These are phyloP conservation scores for Syritta pipiens DNA, from an alignment of 2,888 invertebrate genomes.

Conservation along the genomic window DNA sequence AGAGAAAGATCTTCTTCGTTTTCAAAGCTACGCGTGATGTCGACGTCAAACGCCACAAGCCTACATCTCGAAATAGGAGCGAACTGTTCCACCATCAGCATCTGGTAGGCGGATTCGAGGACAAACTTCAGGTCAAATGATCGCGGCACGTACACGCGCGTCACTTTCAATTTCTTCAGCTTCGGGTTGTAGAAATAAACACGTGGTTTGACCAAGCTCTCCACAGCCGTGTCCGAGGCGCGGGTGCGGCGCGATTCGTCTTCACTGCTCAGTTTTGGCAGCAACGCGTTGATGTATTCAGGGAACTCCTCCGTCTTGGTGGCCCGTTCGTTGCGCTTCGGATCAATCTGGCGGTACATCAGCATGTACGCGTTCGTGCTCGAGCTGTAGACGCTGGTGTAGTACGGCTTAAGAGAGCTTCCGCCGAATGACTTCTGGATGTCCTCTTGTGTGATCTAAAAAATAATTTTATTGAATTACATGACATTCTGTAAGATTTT, in stretches of 20 bases:
- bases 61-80: conserved; percentile 85
- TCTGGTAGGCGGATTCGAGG: conserved; percentile 82
- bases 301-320: conserved; percentile 87
- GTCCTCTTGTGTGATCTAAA: conserved; percentile 88
- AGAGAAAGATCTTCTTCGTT: conserved; percentile 77
- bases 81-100: conserved; percentile 82
- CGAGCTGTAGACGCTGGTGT: conserved; percentile 87
- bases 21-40: conserved; percentile 85
- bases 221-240: conserved; percentile 80
- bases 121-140: conserved; percentile 83
- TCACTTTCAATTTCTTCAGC: conserved; percentile 80
- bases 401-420: conserved; percentile 85
- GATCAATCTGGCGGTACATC: conserved; percentile 90
- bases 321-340: conserved; percentile 82
- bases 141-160: conserved; percentile 82
- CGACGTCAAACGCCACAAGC: conserved; percentile 86
- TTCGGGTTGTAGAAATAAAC: conserved; percentile 84
- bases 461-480: background rate
- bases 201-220: conserved; percentile 82
- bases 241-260: conserved; percentile 82
- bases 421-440: conserved; percentile 92
- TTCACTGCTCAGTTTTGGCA: conserved; percentile 83
- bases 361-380: conserved; percentile 95
- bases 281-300: conserved; percentile 84
- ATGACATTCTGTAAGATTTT: no score